These are phyloP conservation scores for Nothobranchius kuhntae DNA, from an alignment of 2,113 vertebrate genomes.

Conservation along the genomic window DNA sequence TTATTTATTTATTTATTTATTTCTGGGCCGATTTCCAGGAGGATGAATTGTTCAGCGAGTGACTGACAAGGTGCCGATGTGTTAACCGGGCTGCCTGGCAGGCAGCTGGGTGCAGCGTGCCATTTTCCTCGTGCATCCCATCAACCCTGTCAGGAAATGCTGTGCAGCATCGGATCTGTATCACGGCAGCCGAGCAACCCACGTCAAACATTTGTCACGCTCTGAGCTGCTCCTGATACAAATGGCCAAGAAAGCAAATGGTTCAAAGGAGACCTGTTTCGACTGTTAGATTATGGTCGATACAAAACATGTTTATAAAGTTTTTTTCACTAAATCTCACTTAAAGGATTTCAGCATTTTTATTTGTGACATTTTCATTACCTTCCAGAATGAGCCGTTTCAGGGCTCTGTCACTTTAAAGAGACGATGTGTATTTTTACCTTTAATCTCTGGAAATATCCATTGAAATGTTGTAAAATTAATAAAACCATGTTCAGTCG, in stretches of 20 bases:
- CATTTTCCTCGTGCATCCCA: conserved; percentile 10
- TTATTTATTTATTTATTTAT: background rate
- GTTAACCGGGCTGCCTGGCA: conserved; percentile 23
- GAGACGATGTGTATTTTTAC: too few relatives aligned
- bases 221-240: conserved; percentile 6
- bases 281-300: too few relatives aligned
- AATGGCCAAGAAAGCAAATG: background rate
- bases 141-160: conserved; percentile 1
- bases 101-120: conserved; percentile 1
- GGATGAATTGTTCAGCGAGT: conserved; percentile 9
- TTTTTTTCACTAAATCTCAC: too few relatives aligned
- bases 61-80: conserved; percentile 10
- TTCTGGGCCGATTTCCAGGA: conserved; percentile 5
- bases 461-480: too few relatives aligned
- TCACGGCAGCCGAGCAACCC: conserved; percentile 13
- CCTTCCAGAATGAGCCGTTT: too few relatives aligned
- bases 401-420: too few relatives aligned
- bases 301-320: too few relatives aligned
- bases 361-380: too few relatives aligned
- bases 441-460: too few relatives aligned
- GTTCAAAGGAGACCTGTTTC: background rate
- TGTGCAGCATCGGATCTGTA: conserved; percentile 7
- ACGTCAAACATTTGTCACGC: conserved; percentile 18
- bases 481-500: too few relatives aligned
- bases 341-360: too few relatives aligned